Percentiles rank a stretch among this genome's conserved stretches.
These are phyloP conservation scores for Octodon degus DNA, from an alignment of 2,113 vertebrate genomes.

Conservation along the genomic window DNA sequence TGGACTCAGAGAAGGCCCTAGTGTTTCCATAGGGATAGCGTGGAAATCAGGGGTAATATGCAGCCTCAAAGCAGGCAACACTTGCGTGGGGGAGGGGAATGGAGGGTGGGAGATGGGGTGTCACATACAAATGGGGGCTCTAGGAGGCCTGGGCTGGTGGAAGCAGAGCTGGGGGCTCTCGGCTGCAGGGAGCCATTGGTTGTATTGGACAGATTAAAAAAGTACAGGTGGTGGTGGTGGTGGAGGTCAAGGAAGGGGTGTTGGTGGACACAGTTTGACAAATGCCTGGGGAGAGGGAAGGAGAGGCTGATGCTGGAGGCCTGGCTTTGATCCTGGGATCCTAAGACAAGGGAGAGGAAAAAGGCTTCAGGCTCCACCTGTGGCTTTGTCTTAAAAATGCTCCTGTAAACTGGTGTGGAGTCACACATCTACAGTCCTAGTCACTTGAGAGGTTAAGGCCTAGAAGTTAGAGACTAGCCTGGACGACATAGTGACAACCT, in stretches of 20 bases:
- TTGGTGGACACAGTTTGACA: neutral
- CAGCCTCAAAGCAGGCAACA: neutral
- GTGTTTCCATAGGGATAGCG: neutral
- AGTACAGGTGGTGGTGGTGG: neutral
- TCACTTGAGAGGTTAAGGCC: neutral
- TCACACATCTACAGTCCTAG: neutral
- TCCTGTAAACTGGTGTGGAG: neutral
- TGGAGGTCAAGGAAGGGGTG: fast-evolving
- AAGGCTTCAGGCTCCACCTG: too few species aligned
- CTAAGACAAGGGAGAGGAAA: neutral
- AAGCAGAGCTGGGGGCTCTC: neutral
- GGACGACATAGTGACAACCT: neutral
- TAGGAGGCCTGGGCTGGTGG: neutral
- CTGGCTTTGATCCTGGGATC: too few species aligned
- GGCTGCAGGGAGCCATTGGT: neutral
- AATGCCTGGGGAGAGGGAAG: neutral
- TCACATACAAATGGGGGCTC: fast-evolving
- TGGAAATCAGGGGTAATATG: neutral
- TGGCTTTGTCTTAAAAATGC: neutral
- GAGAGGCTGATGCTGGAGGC: neutral
- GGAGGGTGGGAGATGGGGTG: too few species aligned
- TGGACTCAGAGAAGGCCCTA: neutral
- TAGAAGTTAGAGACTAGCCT: neutral
- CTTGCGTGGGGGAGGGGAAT: fast-evolving
- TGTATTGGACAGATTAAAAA: neutral